These are phyloP conservation scores for Stenodema calcarata DNA, from an alignment of 2,888 invertebrate species.

Conservation along the genomic window DNA sequence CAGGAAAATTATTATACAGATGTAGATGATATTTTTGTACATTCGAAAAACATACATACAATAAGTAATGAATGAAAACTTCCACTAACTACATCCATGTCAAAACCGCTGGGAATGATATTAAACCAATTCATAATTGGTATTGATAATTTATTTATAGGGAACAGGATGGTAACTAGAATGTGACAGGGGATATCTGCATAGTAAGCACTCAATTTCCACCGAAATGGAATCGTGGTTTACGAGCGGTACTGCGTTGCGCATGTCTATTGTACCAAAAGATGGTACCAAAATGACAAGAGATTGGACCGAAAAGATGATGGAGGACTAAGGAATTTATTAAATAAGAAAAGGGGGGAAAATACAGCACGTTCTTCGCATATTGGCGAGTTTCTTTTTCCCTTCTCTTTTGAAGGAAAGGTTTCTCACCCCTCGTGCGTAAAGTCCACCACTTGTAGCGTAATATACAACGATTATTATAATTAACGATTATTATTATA, in stretches of 20 bases:
- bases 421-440: slow-evolving; percentile 4
- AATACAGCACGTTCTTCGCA: slow-evolving; percentile 25
- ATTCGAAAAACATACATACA: too few species aligned
- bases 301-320: not conserved
- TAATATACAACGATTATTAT: too few species aligned
- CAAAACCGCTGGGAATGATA: too few species aligned
- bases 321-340: not conserved
- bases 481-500: too few species aligned
- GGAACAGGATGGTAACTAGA: too few species aligned
- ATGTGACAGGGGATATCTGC: too few species aligned
- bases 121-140: too few species aligned
- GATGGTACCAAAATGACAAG: not conserved
- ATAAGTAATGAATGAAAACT: too few species aligned
- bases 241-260: not conserved
- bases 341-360: not conserved
- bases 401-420: not conserved
- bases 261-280: not conserved
- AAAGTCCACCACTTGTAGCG: slow-evolving; percentile 11
- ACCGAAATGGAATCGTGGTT: not conserved
- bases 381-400: slow-evolving; percentile 19
- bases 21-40: too few species aligned
- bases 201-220: not conserved
- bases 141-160: too few species aligned
- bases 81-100: too few species aligned
- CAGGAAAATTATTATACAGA: too few species aligned